Base-by-base conservation (phyloP, 2,113 vertebrate genomes). In the Centrocercus urophasianus region DNA sequence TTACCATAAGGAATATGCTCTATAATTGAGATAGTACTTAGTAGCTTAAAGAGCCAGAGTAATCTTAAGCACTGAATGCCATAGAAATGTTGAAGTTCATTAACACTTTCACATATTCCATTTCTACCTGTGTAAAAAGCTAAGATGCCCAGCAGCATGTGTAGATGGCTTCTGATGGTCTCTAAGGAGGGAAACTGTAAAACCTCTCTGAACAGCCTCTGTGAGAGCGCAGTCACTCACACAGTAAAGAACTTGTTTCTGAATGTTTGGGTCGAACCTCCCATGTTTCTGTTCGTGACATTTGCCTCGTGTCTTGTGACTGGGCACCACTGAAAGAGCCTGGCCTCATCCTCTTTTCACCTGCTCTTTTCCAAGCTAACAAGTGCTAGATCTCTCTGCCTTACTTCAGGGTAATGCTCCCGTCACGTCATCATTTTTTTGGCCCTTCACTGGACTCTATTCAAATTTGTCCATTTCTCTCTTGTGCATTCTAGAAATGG, bases 1-100 rank as follows among this genome's bases (percentile, higher is more conserved):
- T 91, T 95, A 71, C 36, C 28, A 50, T 78, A 78, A 85, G 86
- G 56, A 78, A 56, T 72, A 25, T 59, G 60, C 79, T 69, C 86
- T 84, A 17, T 74, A 90, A 81, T 86, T 78, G 92, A 92, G 86
- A 36, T 61, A 66, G 45, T 34, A 84, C 82, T 87, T 34, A 60
- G n/a, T 16, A 81, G 34, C 87, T 91, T 42, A 92, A 95, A 96
- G 34, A 95, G 15, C 11, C 38, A 36, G 13, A 91, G 82, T 65
- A 76, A 34, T 88, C n/a, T 77, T 60, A 67, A 91, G 80, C 88
- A 32, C 30, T 85, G 63, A 60, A 60, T 16, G 30, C 13, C 45
- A 43, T 19, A 56, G 56, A 81, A 83, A 56, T 75, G 61, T 32
- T 77, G 12, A 60, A 56, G 36, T 83, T 81, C 36, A 17, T 4